phyloP scores from a whole-genome alignment of 2,888 invertebrate genomes.

The Polydesmus complanatus region DNA sequence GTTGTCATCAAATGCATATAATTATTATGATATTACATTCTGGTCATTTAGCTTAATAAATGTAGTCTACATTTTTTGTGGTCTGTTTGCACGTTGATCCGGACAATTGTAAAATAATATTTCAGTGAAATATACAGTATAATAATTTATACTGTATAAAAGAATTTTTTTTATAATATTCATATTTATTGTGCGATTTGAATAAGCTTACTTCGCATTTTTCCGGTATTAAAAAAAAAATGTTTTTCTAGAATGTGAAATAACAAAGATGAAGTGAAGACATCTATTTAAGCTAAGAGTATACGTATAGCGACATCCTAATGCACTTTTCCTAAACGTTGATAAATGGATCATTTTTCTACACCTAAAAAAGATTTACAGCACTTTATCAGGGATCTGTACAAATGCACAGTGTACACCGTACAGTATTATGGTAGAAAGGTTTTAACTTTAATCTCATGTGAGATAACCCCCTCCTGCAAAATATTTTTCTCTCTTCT shows the following conservation, averaged over 20 bases:
- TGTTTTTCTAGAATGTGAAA: too few relatives aligned
- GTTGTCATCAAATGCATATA: too few relatives aligned
- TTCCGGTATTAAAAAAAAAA: too few relatives aligned
- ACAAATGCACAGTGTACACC: not conserved
- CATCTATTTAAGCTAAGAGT: not conserved
- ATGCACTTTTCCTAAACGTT: slow-evolving; percentile 1
- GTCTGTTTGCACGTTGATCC: not conserved
- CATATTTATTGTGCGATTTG: too few relatives aligned
- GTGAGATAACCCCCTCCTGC: too few relatives aligned
- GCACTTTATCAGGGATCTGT: too few relatives aligned
- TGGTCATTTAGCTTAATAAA: not conserved
- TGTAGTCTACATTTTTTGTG: not conserved
- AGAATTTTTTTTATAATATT: not conserved
- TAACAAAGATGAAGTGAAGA: not conserved
- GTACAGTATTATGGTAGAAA: not conserved
- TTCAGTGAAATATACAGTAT: not conserved
- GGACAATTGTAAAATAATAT: not conserved
- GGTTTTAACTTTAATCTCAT: too few relatives aligned
- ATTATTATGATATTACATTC: not conserved
- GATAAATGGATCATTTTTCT: slow-evolving; percentile 1
- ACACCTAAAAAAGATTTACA: too few relatives aligned
- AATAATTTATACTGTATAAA: not conserved
- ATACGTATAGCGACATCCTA: not conserved
- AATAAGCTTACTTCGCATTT: too few relatives aligned
- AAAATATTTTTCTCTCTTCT: too few relatives aligned